phyloP scores from a whole-genome alignment of 2,888 invertebrate species.

The Lasioglossum zephyrum region DNA sequence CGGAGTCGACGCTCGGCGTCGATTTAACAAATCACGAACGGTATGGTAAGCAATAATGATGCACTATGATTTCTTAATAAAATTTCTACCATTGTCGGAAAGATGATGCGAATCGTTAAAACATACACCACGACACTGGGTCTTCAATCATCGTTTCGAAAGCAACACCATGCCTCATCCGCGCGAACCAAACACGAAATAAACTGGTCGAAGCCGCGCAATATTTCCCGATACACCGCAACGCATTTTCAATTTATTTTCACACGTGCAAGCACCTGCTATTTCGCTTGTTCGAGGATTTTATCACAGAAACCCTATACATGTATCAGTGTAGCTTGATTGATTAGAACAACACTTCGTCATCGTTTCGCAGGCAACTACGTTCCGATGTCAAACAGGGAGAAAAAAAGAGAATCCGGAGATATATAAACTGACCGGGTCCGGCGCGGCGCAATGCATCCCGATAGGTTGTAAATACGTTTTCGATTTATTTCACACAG shows the following conservation, averaged over 20 bases:
- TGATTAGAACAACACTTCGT: neutral
- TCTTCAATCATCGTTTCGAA: neutral
- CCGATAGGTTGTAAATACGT: neutral
- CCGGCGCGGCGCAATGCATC: neutral
- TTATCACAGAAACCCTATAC: neutral
- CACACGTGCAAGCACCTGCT: neutral
- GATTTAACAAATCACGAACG: conserved; percentile 48
- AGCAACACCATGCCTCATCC: neutral
- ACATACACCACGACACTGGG: neutral
- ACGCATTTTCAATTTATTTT: neutral
- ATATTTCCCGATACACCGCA: neutral
- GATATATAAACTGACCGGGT: neutral
- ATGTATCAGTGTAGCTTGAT: neutral
- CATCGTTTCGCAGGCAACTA: neutral
- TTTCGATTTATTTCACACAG: neutral
- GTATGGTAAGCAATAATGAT: neutral
- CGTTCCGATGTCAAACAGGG: neutral
- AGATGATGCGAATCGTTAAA: neutral
- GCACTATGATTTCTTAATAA: neutral
- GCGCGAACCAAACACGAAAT: neutral
- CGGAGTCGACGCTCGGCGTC: neutral
- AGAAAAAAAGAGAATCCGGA: neutral
- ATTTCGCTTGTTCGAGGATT: neutral
- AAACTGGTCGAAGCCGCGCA: neutral
- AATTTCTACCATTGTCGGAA: neutral